Evolutionary conservation across 53 echinoderm and acorn worm species (phyloP), one percentile per base, ranked within the genome.

Genomic region (Patiria pectinifera): DNA sequence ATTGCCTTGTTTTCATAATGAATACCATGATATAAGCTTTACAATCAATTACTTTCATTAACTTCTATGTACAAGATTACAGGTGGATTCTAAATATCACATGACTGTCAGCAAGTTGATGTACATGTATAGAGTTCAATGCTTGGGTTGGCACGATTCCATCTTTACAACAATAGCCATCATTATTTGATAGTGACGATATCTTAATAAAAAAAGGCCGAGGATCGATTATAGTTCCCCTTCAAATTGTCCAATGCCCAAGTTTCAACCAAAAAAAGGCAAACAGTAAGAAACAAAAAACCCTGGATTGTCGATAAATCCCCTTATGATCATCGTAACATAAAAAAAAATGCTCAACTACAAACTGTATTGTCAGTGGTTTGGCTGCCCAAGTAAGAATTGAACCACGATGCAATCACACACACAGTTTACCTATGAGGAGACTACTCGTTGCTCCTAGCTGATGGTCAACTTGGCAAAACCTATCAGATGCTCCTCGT

Each of bases 401-500:
- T 66, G 66, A 66, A 66, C 0, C 9, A 24, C 3, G 79, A 78
- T 47, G 2, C 45, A 4, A 59, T 82, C 82, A 82, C 82, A 82
- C 82, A 82, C 82, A 59, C n/a, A n/a, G 46, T 21, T 59, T 82
- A 82, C 82, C 59, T 53, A 23, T 4, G 11, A n/a, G 23, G 58
- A 35, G 18, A 12, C 19, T 44, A 2, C 63, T 78, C 9, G 43
- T 78, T 62, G 45, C 11, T 81, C 87, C 92, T 94, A 92, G 93
- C 92, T 94, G 85, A 94, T 75, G 22, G 95, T 95, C 1, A 99
- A 93, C 72, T 97, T 95, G 78, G 99, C 99, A 82, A 99, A 99
- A 5, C 99, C 99, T 94, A 97, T 92, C 48, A 99, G 94, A 47
- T 97, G 95, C 71, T 99, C 96, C 80, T 99, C 99, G 62, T 99